Evolutionary conservation across 2,888 invertebrate species (phyloP).

Genomic region (Spodoptera exigua): DNA sequence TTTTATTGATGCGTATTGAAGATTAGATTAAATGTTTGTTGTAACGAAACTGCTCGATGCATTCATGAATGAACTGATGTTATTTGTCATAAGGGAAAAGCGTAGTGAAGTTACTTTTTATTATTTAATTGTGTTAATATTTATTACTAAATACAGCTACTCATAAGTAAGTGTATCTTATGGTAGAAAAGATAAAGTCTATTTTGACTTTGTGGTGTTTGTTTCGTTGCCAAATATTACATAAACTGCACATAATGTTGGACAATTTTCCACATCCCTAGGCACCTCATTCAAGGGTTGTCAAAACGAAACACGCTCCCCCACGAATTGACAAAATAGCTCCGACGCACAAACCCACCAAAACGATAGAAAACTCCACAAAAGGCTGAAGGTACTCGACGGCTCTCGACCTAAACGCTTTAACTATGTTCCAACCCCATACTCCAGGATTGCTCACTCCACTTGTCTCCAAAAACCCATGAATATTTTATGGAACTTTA

Average conservation of each 20-base stretch:
- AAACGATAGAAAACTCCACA: conserved; percentile 87
- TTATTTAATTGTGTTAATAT: no score
- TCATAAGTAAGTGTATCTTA: no score
- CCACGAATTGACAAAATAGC: conserved; percentile 87
- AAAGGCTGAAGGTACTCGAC: conserved; percentile 84
- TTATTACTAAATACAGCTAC: neutral
- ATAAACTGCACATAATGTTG: conserved; percentile 50
- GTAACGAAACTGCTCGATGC: no score
- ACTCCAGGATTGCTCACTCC: conserved; percentile 88
- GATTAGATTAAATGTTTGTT: conserved; percentile 22
- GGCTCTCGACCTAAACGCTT: conserved; percentile 87
- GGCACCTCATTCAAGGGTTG: conserved; percentile 70
- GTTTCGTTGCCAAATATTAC: conserved; percentile 20
- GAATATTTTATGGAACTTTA: conserved; percentile 80
- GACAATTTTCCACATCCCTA: conserved; percentile 71
- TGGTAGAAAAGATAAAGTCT: no score
- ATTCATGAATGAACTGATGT: no score
- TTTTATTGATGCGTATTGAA: conserved; percentile 13
- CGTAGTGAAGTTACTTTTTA: no score
- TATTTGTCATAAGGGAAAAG: no score
- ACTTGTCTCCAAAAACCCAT: conserved; percentile 88
- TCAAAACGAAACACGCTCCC: conserved; percentile 80
- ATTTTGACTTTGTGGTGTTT: no score
- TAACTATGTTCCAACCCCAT: conserved; percentile 87
- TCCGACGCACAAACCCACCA: conserved; percentile 74